Conservation (phyloP, 1,140 invertebrate species). For the Holotrichia oblita region DNA sequence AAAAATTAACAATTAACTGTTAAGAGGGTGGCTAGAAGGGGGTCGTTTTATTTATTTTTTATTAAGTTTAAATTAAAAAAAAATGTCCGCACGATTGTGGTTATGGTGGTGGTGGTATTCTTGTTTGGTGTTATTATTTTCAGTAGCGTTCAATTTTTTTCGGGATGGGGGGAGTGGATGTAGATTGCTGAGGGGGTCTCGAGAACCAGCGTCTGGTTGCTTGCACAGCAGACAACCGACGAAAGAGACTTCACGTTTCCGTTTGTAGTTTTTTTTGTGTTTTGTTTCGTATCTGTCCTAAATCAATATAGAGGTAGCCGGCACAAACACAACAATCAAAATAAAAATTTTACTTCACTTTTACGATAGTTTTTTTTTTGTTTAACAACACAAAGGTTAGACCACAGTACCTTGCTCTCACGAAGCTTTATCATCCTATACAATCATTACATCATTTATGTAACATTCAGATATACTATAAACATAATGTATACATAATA, state of each 20-base stretch:
- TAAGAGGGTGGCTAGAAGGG: no score
- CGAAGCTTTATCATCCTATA: not conserved
- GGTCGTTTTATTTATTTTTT: no score
- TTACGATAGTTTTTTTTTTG: conserved; percentile 42
- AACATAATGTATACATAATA: conserved; percentile 52
- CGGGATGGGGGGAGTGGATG: not conserved
- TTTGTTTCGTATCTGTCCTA: not conserved
- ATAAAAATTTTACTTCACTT: conserved; percentile 46
- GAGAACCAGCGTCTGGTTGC: conserved; percentile 38
- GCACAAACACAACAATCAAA: conserved; percentile 51
- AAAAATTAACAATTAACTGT: no score
- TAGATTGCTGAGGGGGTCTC: conserved; percentile 32
- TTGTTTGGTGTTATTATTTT: not conserved
- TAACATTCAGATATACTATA: conserved; percentile 39
- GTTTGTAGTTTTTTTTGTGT: not conserved
- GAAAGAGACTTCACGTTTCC: conserved; percentile 27
- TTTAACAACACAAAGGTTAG: conserved; percentile 53
- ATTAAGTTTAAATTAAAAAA: no score
- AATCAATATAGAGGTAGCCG: conserved; percentile 50
- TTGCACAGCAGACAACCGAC: not conserved
- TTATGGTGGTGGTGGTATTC: not conserved
- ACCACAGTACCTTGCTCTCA: conserved; percentile 59
- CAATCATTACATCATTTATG: conserved; percentile 20
- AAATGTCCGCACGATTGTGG: not conserved
- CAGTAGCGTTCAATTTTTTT: not conserved